These are phyloP conservation scores for Plectropomus leopardus DNA, from an alignment of 2,113 vertebrate species.

Conservation along the genomic window DNA sequence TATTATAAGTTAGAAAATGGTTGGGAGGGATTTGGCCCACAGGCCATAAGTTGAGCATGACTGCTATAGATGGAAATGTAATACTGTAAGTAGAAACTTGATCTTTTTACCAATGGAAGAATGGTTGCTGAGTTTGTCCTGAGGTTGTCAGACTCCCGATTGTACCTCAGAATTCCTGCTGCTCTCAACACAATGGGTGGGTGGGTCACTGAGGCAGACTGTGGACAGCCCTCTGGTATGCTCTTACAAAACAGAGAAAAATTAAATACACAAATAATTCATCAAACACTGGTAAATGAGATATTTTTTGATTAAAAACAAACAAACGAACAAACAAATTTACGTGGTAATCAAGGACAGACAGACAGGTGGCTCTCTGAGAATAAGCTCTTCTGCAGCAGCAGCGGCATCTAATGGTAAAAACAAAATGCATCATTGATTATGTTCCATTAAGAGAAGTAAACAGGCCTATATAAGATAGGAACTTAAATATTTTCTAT, in stretches of 20 bases:
- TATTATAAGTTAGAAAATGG: no score
- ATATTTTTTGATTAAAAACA: not conserved
- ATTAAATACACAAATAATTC: not conserved
- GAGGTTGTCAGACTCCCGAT: slow-evolving; percentile 60
- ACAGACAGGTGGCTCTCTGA: slow-evolving; percentile 1
- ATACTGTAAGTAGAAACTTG: not conserved
- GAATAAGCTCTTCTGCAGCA: not conserved
- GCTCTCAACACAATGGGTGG: slow-evolving; percentile 36
- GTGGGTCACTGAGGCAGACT: slow-evolving; percentile 5
- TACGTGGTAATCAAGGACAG: slow-evolving; percentile 25
- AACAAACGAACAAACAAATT: not conserved
- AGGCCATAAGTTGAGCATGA: no score
- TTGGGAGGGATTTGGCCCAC: no score
- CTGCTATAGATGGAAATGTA: not conserved
- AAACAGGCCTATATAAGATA: not conserved
- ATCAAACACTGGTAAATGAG: not conserved
- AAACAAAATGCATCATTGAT: not conserved
- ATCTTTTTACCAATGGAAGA: slow-evolving; percentile 40
- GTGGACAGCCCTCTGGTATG: slow-evolving; percentile 7
- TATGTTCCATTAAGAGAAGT: not conserved
- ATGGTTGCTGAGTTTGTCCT: slow-evolving; percentile 18
- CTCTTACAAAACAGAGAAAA: slow-evolving; percentile 30
- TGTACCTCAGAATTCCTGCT: slow-evolving; percentile 71
- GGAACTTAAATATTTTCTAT: no score
- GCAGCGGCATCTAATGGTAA: slow-evolving; percentile 16